Evolutionary conservation across 1,140 invertebrate genomes (phyloP).

Genomic region (Pogonognathellus flavescens): DNA sequence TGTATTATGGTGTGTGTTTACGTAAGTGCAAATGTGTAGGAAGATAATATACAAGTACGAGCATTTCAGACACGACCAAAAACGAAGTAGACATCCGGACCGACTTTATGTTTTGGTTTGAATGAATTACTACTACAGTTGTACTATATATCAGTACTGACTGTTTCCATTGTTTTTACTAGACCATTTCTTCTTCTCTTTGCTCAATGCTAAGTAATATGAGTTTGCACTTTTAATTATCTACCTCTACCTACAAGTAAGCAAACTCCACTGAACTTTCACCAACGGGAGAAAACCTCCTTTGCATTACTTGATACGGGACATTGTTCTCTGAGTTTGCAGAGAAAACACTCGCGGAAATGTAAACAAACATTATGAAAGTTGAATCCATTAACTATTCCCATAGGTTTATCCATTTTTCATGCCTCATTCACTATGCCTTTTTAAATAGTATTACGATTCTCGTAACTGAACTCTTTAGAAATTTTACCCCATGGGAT

Average conservation of each 20-base stretch:
- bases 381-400: conserved; percentile 49
- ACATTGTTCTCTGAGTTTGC: neutral
- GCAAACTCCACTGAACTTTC: neutral
- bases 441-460: conserved; percentile 48
- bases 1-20: too few species aligned
- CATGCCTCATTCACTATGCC: conserved; percentile 41
- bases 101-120: too few species aligned
- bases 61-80: too few species aligned
- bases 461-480: conserved; percentile 38
- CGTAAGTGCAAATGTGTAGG: too few species aligned
- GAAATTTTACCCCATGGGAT: conserved; percentile 18
- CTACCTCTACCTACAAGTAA: neutral
- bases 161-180: too few species aligned
- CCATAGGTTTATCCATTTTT: conserved; percentile 48
- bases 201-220: neutral
- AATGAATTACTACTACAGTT: too few species aligned
- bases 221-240: conserved; percentile 46
- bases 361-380: conserved; percentile 45
- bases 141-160: too few species aligned
- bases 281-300: neutral
- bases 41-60: too few species aligned
- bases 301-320: neutral
- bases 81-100: too few species aligned
- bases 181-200: too few species aligned
- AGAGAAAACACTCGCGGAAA: conserved; percentile 42